Evolutionary conservation across 2,113 vertebrate species (phyloP).

Genomic region (Piprites chloris): DNA sequence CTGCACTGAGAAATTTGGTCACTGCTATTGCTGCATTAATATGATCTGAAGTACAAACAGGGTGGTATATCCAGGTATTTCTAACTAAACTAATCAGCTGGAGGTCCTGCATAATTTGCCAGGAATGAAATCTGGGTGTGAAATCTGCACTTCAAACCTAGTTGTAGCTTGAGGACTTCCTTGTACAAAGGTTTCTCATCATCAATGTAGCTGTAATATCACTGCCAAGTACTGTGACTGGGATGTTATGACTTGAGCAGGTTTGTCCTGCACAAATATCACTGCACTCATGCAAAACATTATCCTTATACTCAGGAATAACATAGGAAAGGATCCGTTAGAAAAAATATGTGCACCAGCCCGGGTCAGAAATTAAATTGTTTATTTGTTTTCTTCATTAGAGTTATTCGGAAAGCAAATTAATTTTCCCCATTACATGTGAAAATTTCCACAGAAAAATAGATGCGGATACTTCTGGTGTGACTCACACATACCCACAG

Average conservation of each 20-base stretch:
- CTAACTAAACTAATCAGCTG: background rate
- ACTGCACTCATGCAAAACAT: background rate
- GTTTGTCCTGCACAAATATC: background rate
- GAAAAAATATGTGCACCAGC: background rate
- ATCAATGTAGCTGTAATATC: background rate
- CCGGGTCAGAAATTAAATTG: background rate
- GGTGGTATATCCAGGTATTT: background rate
- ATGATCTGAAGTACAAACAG: background rate
- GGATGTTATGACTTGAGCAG: background rate
- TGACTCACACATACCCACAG: background rate
- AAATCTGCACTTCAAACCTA: background rate
- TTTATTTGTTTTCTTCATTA: background rate
- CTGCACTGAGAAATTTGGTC: constrained; percentile 27
- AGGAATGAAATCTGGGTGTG: background rate
- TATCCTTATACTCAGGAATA: background rate
- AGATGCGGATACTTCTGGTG: background rate
- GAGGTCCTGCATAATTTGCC: background rate
- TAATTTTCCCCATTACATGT: background rate
- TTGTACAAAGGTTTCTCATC: background rate
- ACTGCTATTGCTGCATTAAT: background rate
- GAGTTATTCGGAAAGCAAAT: background rate
- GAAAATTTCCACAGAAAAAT: background rate
- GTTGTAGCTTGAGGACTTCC: background rate
- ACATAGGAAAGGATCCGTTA: background rate
- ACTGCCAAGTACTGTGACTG: background rate